Percentiles rank a stretch among this genome's conserved stretches.
phyloP scores from a whole-genome alignment of 2,797 vertebrate species.

The Dermochelys coriacea region DNA sequence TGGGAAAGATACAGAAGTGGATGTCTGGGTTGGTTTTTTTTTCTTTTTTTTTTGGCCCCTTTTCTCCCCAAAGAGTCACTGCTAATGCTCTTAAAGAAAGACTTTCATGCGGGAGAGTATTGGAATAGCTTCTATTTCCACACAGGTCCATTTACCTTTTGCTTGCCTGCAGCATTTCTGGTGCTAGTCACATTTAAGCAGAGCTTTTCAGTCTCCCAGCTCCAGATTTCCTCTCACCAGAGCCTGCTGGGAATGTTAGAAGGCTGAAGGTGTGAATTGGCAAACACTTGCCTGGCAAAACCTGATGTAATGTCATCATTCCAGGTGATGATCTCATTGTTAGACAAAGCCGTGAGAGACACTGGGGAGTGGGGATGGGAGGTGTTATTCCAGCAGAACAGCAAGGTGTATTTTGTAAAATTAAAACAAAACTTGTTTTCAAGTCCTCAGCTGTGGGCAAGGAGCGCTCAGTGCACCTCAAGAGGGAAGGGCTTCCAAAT shows the following conservation, averaged over 20 bases:
- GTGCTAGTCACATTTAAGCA: not conserved
- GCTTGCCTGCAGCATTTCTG: rapidly evolving
- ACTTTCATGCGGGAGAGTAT: not conserved
- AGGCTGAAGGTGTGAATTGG: not conserved
- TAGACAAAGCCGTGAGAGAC: not conserved
- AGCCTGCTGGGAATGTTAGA: not conserved
- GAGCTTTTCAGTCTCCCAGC: rapidly evolving
- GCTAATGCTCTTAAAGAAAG: not conserved
- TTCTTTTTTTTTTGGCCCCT: not conserved
- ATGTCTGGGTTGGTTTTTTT: too few species aligned
- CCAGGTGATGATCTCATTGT: rapidly evolving
- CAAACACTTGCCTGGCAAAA: too few species aligned
- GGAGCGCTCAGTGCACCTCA: not conserved
- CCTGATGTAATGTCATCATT: too few species aligned
- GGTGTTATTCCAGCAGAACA: not conserved
- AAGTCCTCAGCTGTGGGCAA: not conserved
- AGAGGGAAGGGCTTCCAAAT: not conserved
- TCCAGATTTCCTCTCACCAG: not conserved
- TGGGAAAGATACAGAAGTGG: not conserved
- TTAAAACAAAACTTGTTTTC: not conserved
- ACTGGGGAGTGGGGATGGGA: rapidly evolving
- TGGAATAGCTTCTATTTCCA: not conserved
- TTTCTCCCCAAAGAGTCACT: not conserved
- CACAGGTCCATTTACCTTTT: not conserved
- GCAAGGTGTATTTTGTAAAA: not conserved